These are phyloP conservation scores for Eupithecia centaureata DNA, from an alignment of 2,888 invertebrate species.

Conservation along the genomic window DNA sequence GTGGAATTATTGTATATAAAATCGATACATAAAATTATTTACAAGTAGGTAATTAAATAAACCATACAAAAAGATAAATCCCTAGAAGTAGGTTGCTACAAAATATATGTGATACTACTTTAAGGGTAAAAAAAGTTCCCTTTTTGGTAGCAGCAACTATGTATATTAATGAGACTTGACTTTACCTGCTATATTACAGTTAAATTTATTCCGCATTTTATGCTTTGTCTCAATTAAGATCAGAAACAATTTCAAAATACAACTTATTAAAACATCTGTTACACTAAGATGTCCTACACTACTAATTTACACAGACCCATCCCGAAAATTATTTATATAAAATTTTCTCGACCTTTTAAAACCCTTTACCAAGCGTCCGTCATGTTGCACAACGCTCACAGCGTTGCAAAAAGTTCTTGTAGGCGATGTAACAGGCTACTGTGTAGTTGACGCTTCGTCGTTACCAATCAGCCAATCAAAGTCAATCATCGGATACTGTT, in stretches of 20 bases:
- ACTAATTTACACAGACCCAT: slow-evolving; percentile 50
- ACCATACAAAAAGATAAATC: not conserved
- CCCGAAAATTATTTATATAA: slow-evolving; percentile 50
- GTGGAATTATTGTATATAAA: not conserved
- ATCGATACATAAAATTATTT: not conserved
- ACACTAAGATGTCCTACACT: not conserved
- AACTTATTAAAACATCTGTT: not conserved
- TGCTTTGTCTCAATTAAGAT: not conserved
- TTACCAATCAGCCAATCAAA: slow-evolving; percentile 83
- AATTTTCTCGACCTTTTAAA: slow-evolving; percentile 52
- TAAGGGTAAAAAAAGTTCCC: not conserved
- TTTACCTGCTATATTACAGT: not conserved
- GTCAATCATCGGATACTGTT: slow-evolving; percentile 84
- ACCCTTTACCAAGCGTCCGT: slow-evolving; percentile 62
- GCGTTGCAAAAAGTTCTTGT: slow-evolving; percentile 61
- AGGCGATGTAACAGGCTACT: slow-evolving; percentile 69
- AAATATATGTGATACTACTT: not conserved
- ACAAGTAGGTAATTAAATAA: not conserved
- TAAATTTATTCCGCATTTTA: not conserved
- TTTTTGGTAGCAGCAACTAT: slow-evolving; percentile 5
- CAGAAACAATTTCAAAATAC: not conserved
- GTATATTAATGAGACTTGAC: not conserved
- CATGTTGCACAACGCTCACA: slow-evolving; percentile 48
- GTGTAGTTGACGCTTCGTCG: slow-evolving; percentile 72
- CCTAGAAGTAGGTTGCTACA: not conserved